Conservation (phyloP, 2,888 invertebrate genomes). For the Mellilla xanthometata region DNA sequence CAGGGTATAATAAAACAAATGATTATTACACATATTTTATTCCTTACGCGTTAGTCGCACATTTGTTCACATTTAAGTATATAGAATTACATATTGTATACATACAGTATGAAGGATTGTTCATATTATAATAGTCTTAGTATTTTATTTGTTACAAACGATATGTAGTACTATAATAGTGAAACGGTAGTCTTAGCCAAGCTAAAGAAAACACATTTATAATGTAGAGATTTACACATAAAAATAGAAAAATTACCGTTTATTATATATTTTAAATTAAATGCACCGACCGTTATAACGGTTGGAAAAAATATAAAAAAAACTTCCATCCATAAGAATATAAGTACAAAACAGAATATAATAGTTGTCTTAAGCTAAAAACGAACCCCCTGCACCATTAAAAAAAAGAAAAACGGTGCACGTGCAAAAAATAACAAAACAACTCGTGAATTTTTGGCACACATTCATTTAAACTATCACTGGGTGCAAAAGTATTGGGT, state of each 20-base stretch:
- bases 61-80: conserved; percentile 20
- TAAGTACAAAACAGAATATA: neutral
- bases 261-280: conserved; percentile 10
- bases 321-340: conserved; percentile 3
- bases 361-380: conserved; percentile 3
- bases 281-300: conserved; percentile 20
- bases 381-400: neutral
- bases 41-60: conserved; percentile 25
- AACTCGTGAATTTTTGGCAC: conserved; percentile 43
- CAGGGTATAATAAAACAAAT: no score
- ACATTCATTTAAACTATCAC: conserved; percentile 23
- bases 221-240: conserved; percentile 14
- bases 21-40: conserved; percentile 22
- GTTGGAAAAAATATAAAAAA: conserved; percentile 4
- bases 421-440: conserved; percentile 24
- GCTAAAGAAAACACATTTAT: conserved; percentile 16
- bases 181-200: conserved; percentile 14
- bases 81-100: conserved; percentile 12
- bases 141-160: conserved; percentile 13
- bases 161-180: conserved; percentile 5
- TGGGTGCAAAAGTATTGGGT: conserved; percentile 19
- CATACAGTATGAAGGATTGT: conserved; percentile 19
- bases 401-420: conserved; percentile 13
- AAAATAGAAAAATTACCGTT: neutral
- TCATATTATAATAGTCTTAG: conserved; percentile 23